Evolutionary conservation across 2,113 vertebrate genomes (phyloP).

Genomic region (Rhadina sibilatrix): DNA sequence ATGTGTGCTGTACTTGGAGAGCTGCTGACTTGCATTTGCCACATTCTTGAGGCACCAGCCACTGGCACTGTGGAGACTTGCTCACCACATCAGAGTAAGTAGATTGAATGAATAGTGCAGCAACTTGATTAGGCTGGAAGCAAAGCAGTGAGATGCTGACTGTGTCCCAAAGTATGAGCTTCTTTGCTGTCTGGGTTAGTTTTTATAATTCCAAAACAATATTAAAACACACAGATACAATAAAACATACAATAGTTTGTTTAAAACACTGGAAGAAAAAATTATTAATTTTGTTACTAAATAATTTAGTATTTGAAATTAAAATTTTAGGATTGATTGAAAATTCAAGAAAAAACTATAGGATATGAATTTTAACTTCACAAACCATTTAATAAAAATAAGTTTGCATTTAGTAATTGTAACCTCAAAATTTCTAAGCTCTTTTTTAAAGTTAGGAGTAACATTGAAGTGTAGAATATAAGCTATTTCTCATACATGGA

Average conservation of each 20-base stretch:
- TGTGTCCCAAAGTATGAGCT: not conserved
- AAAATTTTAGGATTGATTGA: not conserved
- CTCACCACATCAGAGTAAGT: conserved; percentile 1
- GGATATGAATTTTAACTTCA: not conserved
- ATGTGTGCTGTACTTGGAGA: not conserved
- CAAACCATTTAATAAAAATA: not conserved
- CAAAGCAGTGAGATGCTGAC: not conserved
- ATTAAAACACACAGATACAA: not conserved
- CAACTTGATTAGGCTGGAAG: conserved; percentile 11
- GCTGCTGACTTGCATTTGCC: not conserved
- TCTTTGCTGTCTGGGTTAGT: not conserved
- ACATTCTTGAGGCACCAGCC: not conserved
- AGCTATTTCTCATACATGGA: not conserved
- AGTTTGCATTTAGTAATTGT: not conserved
- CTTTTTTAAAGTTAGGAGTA: not conserved
- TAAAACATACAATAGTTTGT: not conserved
- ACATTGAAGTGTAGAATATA: not conserved
- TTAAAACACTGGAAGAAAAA: not conserved
- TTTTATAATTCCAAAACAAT: not conserved
- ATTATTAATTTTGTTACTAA: not conserved
- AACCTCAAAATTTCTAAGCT: not conserved
- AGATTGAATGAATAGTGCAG: not conserved
- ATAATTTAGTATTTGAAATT: not conserved
- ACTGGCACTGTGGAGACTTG: not conserved
- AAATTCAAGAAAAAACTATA: not conserved